Base-by-base conservation (phyloP, 2,797 vertebrate genomes). In the Pitangus sulphuratus region DNA sequence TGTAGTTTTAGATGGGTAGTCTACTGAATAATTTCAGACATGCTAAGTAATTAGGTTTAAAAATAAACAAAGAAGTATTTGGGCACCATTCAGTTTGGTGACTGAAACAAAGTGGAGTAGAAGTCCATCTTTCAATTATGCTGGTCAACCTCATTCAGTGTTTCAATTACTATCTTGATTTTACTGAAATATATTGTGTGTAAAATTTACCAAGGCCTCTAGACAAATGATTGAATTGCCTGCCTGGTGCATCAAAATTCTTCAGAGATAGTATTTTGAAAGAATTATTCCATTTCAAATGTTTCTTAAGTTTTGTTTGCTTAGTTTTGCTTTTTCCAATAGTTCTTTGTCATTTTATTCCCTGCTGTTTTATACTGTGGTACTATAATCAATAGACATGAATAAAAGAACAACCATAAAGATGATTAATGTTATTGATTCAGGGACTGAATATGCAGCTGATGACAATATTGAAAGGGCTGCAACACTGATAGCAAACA, bases 381-480 rank as follows among this genome's bases (percentile, higher is more conserved):
- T 74, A 72, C 40, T 56, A 14, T 57, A 85, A 92, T 93, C 90
- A 96, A 95, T 95, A 89, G 11, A 60, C 50, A 84, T 80, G 75
- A 93, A 94, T 94, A 90, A 87, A 94, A 93, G 42, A 83, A 33
- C 66, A 80, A n/a, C 69, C 58, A 75, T 92, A 89, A 96, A 75
- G 50, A 93, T 81, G 53, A 95, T 92, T 94, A 85, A 92, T 92
- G 15, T 58, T 89, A 78, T 94, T 92, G 93, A 88, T 93, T 87
- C 40, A 56, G 50, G 15, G 47, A 69, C 21, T 81, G 69, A 80
- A 51, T 84, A 78, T 78, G 26, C 74, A 80, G 28, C 76, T 93
- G 76, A 45, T 76, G 50, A 89, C 76, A 87, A 31, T 66, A 87
- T 85, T 81, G 87, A 83, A 87, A 91, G 15, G n/a, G 11, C 26